Evolutionary conservation across 2,113 vertebrate genomes (phyloP).

Genomic region (Crypturellus undulatus): DNA sequence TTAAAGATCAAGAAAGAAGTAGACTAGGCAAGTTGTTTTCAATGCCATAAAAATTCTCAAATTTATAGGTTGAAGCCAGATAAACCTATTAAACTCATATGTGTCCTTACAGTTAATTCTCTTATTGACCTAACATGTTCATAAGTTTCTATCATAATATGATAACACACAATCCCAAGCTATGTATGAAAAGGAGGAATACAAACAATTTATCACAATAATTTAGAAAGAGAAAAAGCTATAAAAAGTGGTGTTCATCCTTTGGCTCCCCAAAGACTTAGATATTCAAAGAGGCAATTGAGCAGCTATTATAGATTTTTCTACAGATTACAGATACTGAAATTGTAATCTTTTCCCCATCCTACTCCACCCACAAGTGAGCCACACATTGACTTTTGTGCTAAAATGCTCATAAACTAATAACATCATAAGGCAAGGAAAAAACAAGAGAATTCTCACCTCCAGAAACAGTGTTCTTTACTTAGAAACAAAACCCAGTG

Average conservation of each 20-base stretch:
- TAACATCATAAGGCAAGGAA: neutral
- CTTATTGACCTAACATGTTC: neutral
- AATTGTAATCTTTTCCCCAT: neutral
- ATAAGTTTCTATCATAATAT: neutral
- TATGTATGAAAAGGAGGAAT: neutral
- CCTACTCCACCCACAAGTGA: neutral
- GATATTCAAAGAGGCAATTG: neutral
- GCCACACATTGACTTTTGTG: neutral
- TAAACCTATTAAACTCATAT: neutral
- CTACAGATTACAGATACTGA: neutral
- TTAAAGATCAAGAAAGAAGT: neutral
- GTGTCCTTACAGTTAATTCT: neutral
- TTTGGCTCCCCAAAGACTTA: neutral
- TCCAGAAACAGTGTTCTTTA: neutral
- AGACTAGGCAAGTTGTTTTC: neutral
- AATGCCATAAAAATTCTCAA: neutral
- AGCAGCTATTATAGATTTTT: neutral
- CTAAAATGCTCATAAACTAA: neutral
- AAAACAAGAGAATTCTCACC: neutral
- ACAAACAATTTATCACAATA: neutral
- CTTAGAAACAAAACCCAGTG: neutral
- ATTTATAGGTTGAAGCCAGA: neutral
- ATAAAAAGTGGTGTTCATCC: neutral
- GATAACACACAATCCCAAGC: neutral
- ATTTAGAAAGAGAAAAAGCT: neutral